Evolutionary conservation across 2,797 vertebrate species (phyloP).

Genomic region (Hirundo rustica): DNA sequence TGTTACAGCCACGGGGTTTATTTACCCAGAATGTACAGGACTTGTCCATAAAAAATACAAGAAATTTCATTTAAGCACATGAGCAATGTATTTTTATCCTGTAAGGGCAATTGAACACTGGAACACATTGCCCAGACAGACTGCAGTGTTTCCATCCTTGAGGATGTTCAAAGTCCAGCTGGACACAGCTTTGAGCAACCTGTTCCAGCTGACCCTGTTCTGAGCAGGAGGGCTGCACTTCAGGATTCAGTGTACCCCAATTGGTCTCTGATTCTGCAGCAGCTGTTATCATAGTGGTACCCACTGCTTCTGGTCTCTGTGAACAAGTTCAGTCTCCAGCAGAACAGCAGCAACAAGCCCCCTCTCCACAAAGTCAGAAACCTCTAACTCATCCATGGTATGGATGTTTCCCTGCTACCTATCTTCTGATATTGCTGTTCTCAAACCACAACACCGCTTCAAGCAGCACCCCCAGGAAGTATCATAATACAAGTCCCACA

Average conservation of each 20-base stretch:
- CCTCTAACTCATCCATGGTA: not conserved
- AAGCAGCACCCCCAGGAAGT: accelerated
- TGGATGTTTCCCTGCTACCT: not conserved
- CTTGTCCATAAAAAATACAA: not conserved
- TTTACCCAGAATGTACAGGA: not conserved
- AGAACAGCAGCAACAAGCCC: not conserved
- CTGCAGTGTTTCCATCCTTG: not conserved
- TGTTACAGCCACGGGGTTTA: not conserved
- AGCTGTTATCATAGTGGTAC: not conserved
- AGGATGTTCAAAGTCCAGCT: not conserved
- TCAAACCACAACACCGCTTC: not conserved
- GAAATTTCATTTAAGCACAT: not conserved
- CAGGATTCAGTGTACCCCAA: not conserved
- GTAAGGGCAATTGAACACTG: not conserved
- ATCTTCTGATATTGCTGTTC: not conserved
- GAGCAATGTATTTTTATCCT: not conserved
- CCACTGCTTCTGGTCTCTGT: not conserved
- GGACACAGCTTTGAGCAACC: not conserved
- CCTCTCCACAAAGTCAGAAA: not conserved
- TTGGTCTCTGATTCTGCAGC: not conserved
- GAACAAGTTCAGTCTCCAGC: accelerated
- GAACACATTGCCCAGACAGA: not conserved
- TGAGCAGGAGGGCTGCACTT: not conserved
- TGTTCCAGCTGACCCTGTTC: not conserved
- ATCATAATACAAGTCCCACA: not conserved